Conservation (phyloP, 2,888 invertebrate species). For the Andrena trimmerana region DNA sequence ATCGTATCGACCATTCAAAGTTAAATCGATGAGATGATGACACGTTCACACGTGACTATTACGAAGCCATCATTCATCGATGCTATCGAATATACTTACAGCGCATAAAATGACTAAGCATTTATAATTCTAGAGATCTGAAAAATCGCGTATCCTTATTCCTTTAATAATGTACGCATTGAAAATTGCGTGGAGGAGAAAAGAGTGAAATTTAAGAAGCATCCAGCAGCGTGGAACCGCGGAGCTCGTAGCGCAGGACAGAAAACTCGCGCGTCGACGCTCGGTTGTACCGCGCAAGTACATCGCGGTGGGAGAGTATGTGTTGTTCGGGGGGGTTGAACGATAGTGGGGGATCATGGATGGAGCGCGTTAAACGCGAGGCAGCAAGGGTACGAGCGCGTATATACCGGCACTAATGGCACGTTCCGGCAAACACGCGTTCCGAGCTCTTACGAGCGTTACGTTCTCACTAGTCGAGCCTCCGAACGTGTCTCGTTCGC, state of each 20-base stretch:
- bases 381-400: slow-evolving; percentile 48
- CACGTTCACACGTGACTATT: no score
- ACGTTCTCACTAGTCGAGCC: slow-evolving; percentile 34
- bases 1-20: no score
- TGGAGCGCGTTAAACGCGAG: slow-evolving; percentile 45
- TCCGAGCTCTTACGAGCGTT: slow-evolving; percentile 48
- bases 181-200: neutral
- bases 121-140: neutral
- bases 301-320: slow-evolving; percentile 42
- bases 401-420: slow-evolving; percentile 71
- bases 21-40: no score
- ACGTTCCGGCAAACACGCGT: slow-evolving; percentile 68
- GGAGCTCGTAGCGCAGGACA: neutral
- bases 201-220: neutral
- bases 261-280: neutral
- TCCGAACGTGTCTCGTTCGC: slow-evolving; percentile 26
- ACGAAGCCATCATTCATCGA: no score
- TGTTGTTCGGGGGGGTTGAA: slow-evolving; percentile 24
- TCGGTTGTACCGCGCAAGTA: slow-evolving; percentile 37
- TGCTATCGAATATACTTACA: no score
- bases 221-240: neutral
- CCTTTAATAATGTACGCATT: no score
- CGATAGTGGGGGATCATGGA: slow-evolving; percentile 43
- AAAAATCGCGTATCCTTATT: neutral
- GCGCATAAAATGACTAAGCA: no score